Evolutionary conservation across 2,113 vertebrate species (phyloP), one percentile per base, ranked within the genome.

Genomic region (Megaceryle maxima): DNA sequence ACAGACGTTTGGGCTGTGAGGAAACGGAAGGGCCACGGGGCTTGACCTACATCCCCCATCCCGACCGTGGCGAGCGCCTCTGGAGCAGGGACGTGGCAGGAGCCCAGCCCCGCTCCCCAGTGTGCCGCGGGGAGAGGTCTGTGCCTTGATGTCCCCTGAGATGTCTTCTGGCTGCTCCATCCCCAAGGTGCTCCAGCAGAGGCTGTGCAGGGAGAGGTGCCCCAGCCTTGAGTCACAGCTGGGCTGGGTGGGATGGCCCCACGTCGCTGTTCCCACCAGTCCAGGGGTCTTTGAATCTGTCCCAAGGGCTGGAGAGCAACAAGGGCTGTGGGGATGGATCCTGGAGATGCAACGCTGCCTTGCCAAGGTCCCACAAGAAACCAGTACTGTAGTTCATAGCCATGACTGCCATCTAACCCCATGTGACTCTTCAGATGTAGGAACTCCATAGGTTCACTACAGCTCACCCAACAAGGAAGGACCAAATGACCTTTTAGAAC

Each of bases 1-100:
- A 1, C 72, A 87, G 93, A 88, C 68, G 0, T 79, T 83, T 14
- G 79, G 92, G 79, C 67, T 84, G 77, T 66, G 76, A 90, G 96
- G 90, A 91, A 83, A 37, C 3, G 0, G 64, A 83, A 29, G 31
- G 75, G 51, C 80, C 4, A 1, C 2, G 57, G 64, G 74, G 69
- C 59, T 92, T 83, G 88, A 83, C 60, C 88, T 48, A 8, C 53
- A 83, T 33, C 73, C 76, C 35, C 73, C 59, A 53, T 75, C 90
- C 92, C 10, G 1, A 0, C 25, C 0, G 0, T 13, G 66, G 53
- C 1, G 7, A 44, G 35, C 25, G 57, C 60, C 57, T n/a, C 26
- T 43, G 84, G 31, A 66, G 93, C 11, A 6, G 60, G 33, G 46
- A 29, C 1, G 4, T 0, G 13, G 57, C 39, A 41, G 64, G 64